Base-by-base conservation (phyloP, 1,140 invertebrate species). In the Drosophila arawakana region DNA sequence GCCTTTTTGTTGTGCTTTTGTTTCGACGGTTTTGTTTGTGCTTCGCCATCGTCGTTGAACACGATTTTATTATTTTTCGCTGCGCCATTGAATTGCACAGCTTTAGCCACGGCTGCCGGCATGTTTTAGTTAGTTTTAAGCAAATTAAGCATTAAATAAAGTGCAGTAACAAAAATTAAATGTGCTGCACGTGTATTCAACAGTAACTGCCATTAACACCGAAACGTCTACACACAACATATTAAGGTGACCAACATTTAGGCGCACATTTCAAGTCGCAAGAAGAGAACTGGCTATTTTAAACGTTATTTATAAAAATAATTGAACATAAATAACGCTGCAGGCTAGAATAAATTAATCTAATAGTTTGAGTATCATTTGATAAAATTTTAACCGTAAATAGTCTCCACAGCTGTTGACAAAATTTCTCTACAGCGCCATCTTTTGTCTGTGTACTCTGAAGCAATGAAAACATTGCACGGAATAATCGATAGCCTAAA, bases 41-140 rank as follows among this genome's bases (percentile, higher is more conserved):
- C 80, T 59, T 91, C 81, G 3, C 88, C 91, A 2, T 91, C 73
- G 7, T 92, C 91, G 34, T 80, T 77, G 18, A 92, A 92, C 0
- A 91, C 65, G 15, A 92, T 91, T 66, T 91, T 92, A 43, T 92
- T 91, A 18, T 90, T 88, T 73, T 81, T 89, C 13, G 58, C 44
- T 54, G 75, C 58, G 5, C 76, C 70, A 52, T 76, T 70, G 9
- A 89, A 72, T 39, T 78, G 73, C 44, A 65, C 69, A 60, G 68
- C 70, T 71, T 47, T 73, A 35, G 78, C 75, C 44, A 78, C 63
- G 54, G 80, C 74, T 75, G 81, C 89, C 73, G 82, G 71, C 90
- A 91, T 91, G 30, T 52, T 89, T 39, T 44, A 49, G 11, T 67
- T 44, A 52, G 52, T 59, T 69, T 58, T 9, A 7, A 30, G 47